Evolutionary conservation across 1,140 invertebrate genomes (phyloP), one percentile per base, ranked within the genome.

Genomic region (Musca vetustissima): DNA sequence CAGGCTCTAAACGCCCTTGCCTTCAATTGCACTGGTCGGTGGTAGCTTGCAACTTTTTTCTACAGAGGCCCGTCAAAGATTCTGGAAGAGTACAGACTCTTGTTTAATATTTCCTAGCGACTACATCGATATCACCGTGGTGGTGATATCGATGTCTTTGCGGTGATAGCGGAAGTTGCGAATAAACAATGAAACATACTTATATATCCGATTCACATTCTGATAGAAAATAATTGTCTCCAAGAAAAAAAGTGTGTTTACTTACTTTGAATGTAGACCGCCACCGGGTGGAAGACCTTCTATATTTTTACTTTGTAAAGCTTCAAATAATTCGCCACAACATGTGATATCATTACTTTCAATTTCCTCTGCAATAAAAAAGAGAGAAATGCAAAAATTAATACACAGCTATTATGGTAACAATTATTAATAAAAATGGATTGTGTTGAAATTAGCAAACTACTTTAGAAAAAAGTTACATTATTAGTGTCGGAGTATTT

Each of bases 271-370:
- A 69, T 78, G 75, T 72, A 81, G 70, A 32, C 79, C 79, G 69
- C 79, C 79, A 71, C 79, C 79, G 25, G 79, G 79, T 67, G 79
- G 79, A 77, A 81, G 76, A 75, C 77, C 79, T 71, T 77, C 75
- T 70, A 81, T 81, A 72, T 75, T 75, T 74, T 71, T 75, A 57
- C 69, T 69, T 66, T 80, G 70, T 19, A 81, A 74, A 74, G 73
- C 71, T 73, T 75, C 74, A 59, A 81, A 71, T 69, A 81, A 73
- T 64, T 81, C 79, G 69, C 72, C 68, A 65, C 76, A 81, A 65
- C 77, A 73, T 47, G 67, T 75, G 43, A 77, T 53, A 24, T 77
- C 67, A 73, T 76, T 77, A 52, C 70, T 73, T 67, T 74, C 70
- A 48, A 78, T 76, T 61, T 77, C 75, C 66, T 81, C 79, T 81